phyloP scores from a whole-genome alignment of 2,888 invertebrate species.

The Heliconius charithonia region DNA sequence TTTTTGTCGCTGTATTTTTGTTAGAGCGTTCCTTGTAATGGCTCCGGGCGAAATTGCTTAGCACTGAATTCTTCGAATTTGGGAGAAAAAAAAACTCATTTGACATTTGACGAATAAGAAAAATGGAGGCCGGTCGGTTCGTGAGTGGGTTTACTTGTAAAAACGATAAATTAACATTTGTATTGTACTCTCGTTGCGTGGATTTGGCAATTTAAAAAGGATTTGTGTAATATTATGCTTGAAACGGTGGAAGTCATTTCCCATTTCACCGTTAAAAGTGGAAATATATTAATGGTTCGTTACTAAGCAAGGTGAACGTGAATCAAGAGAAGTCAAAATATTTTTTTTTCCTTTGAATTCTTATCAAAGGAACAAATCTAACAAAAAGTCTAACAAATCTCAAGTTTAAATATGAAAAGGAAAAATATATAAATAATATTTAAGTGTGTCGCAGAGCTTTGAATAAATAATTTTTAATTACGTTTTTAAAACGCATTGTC shows the following conservation, averaged over 20 bases:
- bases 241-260: conserved; percentile 22
- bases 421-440: background rate
- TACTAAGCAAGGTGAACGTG: background rate
- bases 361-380: background rate
- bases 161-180: conserved; percentile 22
- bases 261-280: background rate
- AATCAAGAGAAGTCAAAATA: background rate
- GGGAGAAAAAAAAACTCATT: conserved; percentile 33
- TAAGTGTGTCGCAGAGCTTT: background rate
- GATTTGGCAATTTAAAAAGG: conserved; percentile 25
- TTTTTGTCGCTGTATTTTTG: conserved; percentile 32
- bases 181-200: conserved; percentile 21
- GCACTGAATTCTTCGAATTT: conserved; percentile 33
- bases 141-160: conserved; percentile 22
- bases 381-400: background rate
- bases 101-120: conserved; percentile 35
- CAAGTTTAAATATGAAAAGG: background rate
- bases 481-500: too few species aligned
- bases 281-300: conserved; percentile 21
- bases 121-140: conserved; percentile 28
- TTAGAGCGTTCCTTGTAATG: conserved; percentile 29
- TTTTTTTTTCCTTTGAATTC: conserved; percentile 4
- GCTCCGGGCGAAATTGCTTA: conserved; percentile 37
- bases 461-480: background rate
- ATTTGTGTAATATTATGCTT: conserved; percentile 27